Percentiles rank a stretch among this genome's conserved stretches.
Evolutionary conservation across 1,140 invertebrate species (phyloP).

Genomic region (Gonioctena quinquepunctata): DNA sequence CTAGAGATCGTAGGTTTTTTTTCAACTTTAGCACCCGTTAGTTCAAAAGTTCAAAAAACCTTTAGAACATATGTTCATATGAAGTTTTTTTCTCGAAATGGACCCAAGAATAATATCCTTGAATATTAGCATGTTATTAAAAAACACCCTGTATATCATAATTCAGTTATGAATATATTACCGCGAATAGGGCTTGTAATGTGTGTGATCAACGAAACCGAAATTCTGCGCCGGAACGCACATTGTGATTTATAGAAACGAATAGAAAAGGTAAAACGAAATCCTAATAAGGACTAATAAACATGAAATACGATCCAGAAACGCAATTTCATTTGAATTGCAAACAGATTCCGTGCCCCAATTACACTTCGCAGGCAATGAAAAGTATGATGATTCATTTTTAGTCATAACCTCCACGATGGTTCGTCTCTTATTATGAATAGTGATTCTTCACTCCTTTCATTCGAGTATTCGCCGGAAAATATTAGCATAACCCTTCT

Average conservation of each 20-base stretch:
- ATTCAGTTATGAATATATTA: too few relatives aligned
- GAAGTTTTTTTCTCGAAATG: too few relatives aligned
- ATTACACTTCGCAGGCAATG: not conserved
- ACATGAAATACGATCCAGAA: not conserved
- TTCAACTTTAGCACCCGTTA: too few relatives aligned
- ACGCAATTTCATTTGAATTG: not conserved
- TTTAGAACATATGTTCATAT: too few relatives aligned
- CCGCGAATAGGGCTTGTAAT: too few relatives aligned
- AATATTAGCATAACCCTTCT: too few relatives aligned
- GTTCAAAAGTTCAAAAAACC: too few relatives aligned
- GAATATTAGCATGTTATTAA: too few relatives aligned
- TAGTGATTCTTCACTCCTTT: not conserved
- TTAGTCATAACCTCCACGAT: not conserved
- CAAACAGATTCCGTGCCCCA: not conserved
- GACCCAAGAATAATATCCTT: too few relatives aligned
- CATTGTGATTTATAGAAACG: not conserved
- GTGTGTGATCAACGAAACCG: too few relatives aligned
- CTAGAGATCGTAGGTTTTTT: too few relatives aligned
- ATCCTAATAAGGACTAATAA: not conserved
- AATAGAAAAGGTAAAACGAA: not conserved
- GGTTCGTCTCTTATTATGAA: not conserved
- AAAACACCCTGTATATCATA: too few relatives aligned
- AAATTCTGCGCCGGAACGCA: not conserved
- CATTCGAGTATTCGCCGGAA: not conserved
- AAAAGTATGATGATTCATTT: not conserved